Conservation (phyloP, 2,797 vertebrate species). For the Melanotaenia parkinsoni region DNA sequence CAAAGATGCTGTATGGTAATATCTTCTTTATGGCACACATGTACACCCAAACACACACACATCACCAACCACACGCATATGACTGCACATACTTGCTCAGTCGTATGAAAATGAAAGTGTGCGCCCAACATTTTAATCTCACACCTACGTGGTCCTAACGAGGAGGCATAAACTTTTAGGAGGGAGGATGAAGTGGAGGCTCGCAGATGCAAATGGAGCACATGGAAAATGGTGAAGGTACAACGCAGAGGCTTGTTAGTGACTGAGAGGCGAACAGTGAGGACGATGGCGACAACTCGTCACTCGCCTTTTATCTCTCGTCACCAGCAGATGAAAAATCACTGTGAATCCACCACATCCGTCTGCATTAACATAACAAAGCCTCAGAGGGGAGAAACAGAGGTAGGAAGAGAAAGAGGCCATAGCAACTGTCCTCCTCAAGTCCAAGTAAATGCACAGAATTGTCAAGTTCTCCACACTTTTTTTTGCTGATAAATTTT, state of each 20-base stretch:
- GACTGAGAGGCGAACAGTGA: conserved; percentile 95
- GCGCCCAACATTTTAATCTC: conserved; percentile 82
- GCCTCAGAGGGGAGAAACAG: conserved; percentile 86
- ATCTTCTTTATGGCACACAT: conserved; percentile 58
- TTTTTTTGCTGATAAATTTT: conserved; percentile 48
- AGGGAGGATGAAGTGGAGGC: conserved; percentile 76
- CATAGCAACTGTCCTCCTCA: conserved; percentile 75
- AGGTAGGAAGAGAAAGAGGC: conserved; percentile 60
- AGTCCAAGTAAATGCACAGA: conserved; percentile 67
- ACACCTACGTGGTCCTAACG: conserved; percentile 79
- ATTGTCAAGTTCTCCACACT: conserved; percentile 51
- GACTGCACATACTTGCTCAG: background rate
- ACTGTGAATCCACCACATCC: conserved; percentile 98
- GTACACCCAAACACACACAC: conserved; percentile 26
- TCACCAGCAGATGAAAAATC: conserved; percentile 96
- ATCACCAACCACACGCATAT: conserved; percentile 19
- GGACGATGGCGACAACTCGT: conserved; percentile 98
- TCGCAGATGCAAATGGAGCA: conserved; percentile 89
- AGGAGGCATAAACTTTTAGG: conserved; percentile 84
- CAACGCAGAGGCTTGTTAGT: conserved; percentile 98
- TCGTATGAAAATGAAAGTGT: conserved; percentile 75
- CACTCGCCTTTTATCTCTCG: conserved; percentile 98
- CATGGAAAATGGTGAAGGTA: conserved; percentile 90
- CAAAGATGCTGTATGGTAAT: conserved; percentile 68
- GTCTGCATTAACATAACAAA: conserved; percentile 99